Evolutionary conservation across 2,888 invertebrate species (phyloP), one percentile per base, ranked within the genome.

Genomic region (Atrina japonica): DNA sequence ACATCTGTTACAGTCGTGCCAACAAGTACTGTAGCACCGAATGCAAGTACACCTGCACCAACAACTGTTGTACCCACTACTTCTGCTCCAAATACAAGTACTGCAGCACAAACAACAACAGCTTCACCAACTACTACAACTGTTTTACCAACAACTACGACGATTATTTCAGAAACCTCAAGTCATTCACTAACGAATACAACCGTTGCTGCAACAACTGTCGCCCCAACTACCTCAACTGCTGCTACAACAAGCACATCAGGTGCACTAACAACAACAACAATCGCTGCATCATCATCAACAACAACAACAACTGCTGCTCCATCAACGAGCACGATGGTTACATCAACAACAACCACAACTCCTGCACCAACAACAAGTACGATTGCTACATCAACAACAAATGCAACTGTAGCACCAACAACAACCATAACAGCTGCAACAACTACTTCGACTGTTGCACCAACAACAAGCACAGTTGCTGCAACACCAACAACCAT

Each of bases 331-430:
- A 40, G 45, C 0, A 41, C 63, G 6, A 29, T 56, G 9, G 41
- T 43, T 7, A 29, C 60, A 45, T 25, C 69, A 25, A 16, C 73
- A n/a, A 49, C 65, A 7, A 64, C 53, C 7, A 41, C 52, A n/a
- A 41, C 65, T 16, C 21, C 27, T 18, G 47, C 65, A 3, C 43
- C 65, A 1, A 65, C 56, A 25, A 65, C 65, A 0, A 29, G 29
- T 25, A 18, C 43, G 3, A 3, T 55, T 0, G 27, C 56, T 9
- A 29, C 64, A 18, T 18, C 53, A n/a, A 53, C 53, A 41, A 43
- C 64, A 40, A 49, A 30, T 18, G 21, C 56, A 1, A 29, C 65
- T 55, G 55, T 47, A 23, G 29, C 65, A 18, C 27, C 43, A 14
- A 30, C 56, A 0, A 27, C 45, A 18, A 65, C 65, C 14, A 29